Conservation (phyloP, 1,140 invertebrate genomes). For the Drosophila pectinifera region DNA sequence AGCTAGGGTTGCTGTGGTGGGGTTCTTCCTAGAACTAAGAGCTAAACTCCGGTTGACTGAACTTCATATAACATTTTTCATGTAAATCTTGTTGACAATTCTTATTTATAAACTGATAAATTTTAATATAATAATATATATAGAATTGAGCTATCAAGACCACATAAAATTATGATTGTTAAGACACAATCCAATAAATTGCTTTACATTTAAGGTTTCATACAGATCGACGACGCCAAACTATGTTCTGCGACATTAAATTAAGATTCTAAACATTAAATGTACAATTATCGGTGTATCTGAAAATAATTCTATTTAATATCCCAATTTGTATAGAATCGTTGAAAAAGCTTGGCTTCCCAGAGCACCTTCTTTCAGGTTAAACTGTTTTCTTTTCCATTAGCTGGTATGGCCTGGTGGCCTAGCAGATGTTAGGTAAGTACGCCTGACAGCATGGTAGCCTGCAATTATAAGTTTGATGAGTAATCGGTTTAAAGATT, state of each 20-base stretch:
- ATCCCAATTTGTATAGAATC: no score
- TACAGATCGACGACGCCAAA: no score
- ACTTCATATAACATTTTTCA: no score
- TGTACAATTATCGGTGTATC: not conserved
- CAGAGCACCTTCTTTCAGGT: not conserved
- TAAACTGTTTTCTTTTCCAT: not conserved
- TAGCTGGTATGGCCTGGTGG: not conserved
- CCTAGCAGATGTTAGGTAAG: constrained; percentile 1
- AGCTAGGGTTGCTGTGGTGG: no score
- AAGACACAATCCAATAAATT: not conserved
- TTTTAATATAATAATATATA: no score
- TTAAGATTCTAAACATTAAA: not conserved
- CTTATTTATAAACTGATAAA: not conserved
- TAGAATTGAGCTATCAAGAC: no score
- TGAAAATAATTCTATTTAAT: no score
- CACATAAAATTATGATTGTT: not conserved
- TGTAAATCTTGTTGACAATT: not conserved
- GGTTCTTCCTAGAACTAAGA: no score
- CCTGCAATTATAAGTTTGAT: constrained; percentile 1
- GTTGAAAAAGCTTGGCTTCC: not conserved
- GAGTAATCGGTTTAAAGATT: not conserved
- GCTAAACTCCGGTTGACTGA: no score
- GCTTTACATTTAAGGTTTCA: not conserved
- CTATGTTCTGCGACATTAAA: no score
- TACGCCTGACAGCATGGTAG: not conserved